phyloP scores from a whole-genome alignment of 2,797 vertebrate species.

The Geotrypetes seraphini region DNA sequence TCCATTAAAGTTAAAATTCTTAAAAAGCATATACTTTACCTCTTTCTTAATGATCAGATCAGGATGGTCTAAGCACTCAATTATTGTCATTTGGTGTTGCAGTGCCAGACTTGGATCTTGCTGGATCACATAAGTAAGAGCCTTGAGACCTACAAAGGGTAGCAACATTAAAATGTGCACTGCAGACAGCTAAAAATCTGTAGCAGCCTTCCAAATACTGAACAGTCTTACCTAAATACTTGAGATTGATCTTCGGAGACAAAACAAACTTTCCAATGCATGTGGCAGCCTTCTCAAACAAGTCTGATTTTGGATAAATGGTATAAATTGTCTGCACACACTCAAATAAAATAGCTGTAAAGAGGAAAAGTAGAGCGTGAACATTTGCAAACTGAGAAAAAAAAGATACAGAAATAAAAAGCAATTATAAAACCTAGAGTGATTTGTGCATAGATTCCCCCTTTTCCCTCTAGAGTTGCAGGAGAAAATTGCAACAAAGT shows the following conservation, averaged over 20 bases:
- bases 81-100: constrained; percentile 97
- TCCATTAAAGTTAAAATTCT: too few species aligned
- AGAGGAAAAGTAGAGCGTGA: constrained; percentile 1
- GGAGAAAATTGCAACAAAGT: too few species aligned
- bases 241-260: constrained; percentile 92
- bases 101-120: constrained; percentile 87
- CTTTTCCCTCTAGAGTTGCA: too few species aligned
- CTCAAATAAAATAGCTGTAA: constrained; percentile 87
- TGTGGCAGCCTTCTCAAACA: constrained; percentile 90
- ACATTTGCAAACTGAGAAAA: neutral
- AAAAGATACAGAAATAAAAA: too few species aligned
- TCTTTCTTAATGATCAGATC: constrained; percentile 93
- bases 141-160: constrained; percentile 66
- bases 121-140: constrained; percentile 88
- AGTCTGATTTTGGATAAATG: constrained; percentile 81
- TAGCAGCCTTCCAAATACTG: too few species aligned
- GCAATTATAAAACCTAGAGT: too few species aligned
- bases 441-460: too few species aligned
- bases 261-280: constrained; percentile 96
- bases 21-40: constrained; percentile 46
- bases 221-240: constrained; percentile 86
- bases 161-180: constrained; percentile 1
- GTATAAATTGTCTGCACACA: constrained; percentile 93
- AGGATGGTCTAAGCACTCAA: constrained; percentile 89
- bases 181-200: constrained; percentile 9